Evolutionary conservation across 2,113 vertebrate species (phyloP).

Genomic region (Mola mola): DNA sequence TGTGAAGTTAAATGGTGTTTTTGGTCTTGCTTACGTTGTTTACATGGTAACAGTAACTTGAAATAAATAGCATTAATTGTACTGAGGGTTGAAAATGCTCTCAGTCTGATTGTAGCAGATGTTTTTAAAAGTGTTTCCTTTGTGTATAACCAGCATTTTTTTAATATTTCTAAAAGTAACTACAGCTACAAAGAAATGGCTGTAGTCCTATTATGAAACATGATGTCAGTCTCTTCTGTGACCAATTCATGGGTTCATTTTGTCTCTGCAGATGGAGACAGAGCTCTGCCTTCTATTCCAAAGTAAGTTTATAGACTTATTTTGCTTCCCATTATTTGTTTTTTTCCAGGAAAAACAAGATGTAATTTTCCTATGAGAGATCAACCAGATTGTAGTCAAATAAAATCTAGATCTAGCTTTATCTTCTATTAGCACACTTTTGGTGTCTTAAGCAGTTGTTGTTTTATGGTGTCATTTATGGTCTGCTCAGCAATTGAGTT

Average conservation of each 20-base stretch:
- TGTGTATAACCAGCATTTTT: constrained; percentile 39
- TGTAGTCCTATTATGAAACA: constrained; percentile 2
- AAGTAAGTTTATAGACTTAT: constrained; percentile 87
- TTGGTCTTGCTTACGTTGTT: neutral
- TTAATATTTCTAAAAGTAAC: constrained; percentile 40
- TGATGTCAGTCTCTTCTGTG: neutral
- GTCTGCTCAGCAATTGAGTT: no score
- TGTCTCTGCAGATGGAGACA: constrained; percentile 90
- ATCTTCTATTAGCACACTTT: no score
- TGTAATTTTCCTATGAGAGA: neutral
- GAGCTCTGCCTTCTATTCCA: constrained; percentile 96
- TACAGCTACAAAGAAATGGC: constrained; percentile 3
- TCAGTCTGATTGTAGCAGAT: constrained; percentile 18
- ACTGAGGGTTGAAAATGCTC: neutral
- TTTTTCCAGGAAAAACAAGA: constrained; percentile 1
- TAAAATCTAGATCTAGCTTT: no score
- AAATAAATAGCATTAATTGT: neutral
- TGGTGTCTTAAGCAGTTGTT: no score
- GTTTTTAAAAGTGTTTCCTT: constrained; percentile 32
- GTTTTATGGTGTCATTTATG: no score
- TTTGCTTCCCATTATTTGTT: neutral
- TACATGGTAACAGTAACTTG: neutral
- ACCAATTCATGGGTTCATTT: constrained; percentile 30
- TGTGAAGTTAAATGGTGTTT: neutral
- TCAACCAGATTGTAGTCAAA: no score